phyloP scores from a whole-genome alignment of 2,113 vertebrate genomes.

The Silurus asotus region DNA sequence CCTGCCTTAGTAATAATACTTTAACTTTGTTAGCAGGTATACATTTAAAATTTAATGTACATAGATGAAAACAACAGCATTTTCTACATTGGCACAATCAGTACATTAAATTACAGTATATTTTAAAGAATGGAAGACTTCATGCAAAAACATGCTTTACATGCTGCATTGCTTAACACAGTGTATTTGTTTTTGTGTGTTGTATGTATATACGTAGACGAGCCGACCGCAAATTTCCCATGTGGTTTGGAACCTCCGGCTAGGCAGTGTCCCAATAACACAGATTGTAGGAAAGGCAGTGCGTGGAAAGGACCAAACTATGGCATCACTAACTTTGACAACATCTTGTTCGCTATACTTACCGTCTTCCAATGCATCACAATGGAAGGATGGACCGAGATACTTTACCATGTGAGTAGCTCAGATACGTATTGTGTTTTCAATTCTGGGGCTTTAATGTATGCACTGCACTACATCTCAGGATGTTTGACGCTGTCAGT shows the following conservation, averaged over 20 bases:
- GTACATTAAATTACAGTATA: too few species aligned
- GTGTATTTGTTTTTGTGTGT: slow-evolving; percentile 1
- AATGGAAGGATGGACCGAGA: slow-evolving; percentile 97
- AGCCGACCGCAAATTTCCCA: slow-evolving; percentile 81
- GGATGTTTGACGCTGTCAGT: slow-evolving; percentile 26
- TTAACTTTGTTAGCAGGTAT: not conserved
- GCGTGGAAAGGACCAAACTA: slow-evolving; percentile 96
- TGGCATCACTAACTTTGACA: slow-evolving; percentile 98
- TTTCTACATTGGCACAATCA: too few species aligned
- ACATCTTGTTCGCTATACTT: slow-evolving; percentile 82
- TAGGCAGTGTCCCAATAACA: slow-evolving; percentile 80
- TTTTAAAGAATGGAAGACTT: not conserved
- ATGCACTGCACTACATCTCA: slow-evolving; percentile 16
- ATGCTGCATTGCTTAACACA: not conserved
- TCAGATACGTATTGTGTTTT: slow-evolving; percentile 11
- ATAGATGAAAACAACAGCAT: not conserved
- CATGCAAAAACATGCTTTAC: not conserved
- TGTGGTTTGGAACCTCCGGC: slow-evolving; percentile 83
- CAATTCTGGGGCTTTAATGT: slow-evolving; percentile 35
- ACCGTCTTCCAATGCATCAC: slow-evolving; percentile 99
- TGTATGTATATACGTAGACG: slow-evolving; percentile 65
- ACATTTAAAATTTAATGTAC: not conserved
- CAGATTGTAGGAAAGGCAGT: slow-evolving; percentile 75
- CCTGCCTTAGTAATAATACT: not conserved
- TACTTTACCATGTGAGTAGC: slow-evolving; percentile 92